Percentiles rank a stretch among this genome's conserved stretches.
These are phyloP conservation scores for Platichthys flesus DNA, from an alignment of 2,113 vertebrate species.

Conservation along the genomic window DNA sequence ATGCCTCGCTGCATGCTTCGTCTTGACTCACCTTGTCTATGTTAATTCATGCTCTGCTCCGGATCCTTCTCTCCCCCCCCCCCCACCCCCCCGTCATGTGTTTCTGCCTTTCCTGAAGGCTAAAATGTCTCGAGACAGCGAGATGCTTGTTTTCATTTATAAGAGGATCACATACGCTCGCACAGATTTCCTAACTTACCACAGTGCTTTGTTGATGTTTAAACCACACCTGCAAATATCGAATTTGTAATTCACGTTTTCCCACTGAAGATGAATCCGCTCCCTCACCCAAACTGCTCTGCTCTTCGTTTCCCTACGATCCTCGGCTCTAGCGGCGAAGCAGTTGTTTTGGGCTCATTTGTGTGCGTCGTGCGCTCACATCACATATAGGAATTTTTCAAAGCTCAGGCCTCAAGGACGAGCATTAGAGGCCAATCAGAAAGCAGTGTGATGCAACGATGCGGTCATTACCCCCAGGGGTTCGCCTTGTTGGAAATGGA, in stretches of 20 bases:
- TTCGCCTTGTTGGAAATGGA: slow-evolving; percentile 56
- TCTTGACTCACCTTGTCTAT: slow-evolving; percentile 33
- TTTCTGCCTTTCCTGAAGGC: background rate
- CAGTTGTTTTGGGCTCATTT: slow-evolving; percentile 33
- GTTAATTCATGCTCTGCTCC: slow-evolving; percentile 27
- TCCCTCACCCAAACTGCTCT: slow-evolving; percentile 13
- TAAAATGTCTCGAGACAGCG: background rate
- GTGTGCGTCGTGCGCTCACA: slow-evolving; percentile 23
- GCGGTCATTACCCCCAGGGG: slow-evolving; percentile 18
- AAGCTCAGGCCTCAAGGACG: slow-evolving; percentile 51
- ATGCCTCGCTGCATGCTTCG: slow-evolving; percentile 22
- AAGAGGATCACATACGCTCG: slow-evolving; percentile 25
- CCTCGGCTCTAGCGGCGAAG: background rate
- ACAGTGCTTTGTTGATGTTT: slow-evolving; percentile 43
- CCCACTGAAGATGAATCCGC: background rate
- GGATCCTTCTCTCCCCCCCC: background rate
- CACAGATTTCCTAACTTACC: slow-evolving; percentile 18
- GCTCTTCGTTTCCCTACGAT: background rate
- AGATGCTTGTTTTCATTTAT: slow-evolving; percentile 24
- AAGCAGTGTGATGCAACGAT: slow-evolving; percentile 31
- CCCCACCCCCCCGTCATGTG: too few species aligned
- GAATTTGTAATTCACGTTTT: too few species aligned
- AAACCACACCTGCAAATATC: slow-evolving; percentile 28
- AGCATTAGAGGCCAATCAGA: slow-evolving; percentile 50
- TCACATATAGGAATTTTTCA: slow-evolving; percentile 8